Evolutionary conservation across 2,888 invertebrate species (phyloP).

Genomic region (Platycheirus rosarum): DNA sequence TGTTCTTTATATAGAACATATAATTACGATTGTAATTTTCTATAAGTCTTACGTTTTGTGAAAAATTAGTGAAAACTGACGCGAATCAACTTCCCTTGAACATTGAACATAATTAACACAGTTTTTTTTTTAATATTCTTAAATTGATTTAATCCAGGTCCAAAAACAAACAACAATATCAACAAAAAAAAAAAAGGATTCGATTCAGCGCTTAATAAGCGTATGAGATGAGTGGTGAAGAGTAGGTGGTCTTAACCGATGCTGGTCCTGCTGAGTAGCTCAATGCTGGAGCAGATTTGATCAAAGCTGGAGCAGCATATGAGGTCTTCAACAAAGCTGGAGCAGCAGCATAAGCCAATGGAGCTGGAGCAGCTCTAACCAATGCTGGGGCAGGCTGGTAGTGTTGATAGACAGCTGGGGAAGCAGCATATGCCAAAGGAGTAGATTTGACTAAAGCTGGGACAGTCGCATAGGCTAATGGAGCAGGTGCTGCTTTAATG

Average conservation of each 20-base stretch:
- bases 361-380: conserved; percentile 32
- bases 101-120: no score
- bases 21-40: no score
- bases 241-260: conserved; percentile 79
- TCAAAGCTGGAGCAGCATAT: conserved; percentile 32
- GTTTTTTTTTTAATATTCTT: no score
- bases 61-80: no score
- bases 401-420: conserved; percentile 37
- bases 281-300: conserved; percentile 19
- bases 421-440: conserved; percentile 63
- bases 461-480: conserved; percentile 33
- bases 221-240: conserved; percentile 81
- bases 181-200: conserved; percentile 22
- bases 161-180: conserved; percentile 9
- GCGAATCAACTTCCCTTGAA: no score
- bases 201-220: conserved; percentile 77
- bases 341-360: conserved; percentile 20
- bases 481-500: conserved; percentile 39
- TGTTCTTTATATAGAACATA: no score
- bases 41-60: no score
- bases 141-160: conserved; percentile 4
- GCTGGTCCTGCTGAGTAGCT: conserved; percentile 76
- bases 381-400: conserved; percentile 44
- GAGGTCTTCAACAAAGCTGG: background rate
- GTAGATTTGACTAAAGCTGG: conserved; percentile 18